Evolutionary conservation across 2,797 vertebrate genomes (phyloP), one percentile per base, ranked within the genome.

Genomic region (Helostoma temminkii): DNA sequence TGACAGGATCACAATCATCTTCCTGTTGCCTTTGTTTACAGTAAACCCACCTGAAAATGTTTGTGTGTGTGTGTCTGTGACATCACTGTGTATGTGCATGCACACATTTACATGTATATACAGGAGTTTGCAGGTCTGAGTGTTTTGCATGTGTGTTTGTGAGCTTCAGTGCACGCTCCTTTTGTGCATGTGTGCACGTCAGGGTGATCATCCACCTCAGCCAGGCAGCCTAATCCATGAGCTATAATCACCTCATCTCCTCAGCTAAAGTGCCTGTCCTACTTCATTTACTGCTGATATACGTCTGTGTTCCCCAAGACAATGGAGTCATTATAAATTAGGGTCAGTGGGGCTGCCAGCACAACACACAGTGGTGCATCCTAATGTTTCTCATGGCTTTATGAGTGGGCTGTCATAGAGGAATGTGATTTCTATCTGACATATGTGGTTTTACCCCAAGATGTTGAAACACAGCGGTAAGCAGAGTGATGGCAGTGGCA

Each of bases 241-340:
- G 83, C 80, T 72, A 74, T 90, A 89, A 91, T 93, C 87, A 83
- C 85, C 82, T 92, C 83, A 86, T 91, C 85, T 90, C 80, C 78
- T 59, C 72, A 42, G 84, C 74, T 83, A 71, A 87, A 82, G 84
- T 83, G 86, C 77, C 88, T 92, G 90, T 91, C 85, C 87, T 80
- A 74, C 86, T 89, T 91, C 82, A 87, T 90, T 89, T 90, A 66
- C 61, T 76, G 71, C 80, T 78, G 75, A 85, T 85, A 72, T 76
- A 85, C 59, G 81, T 85, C 85, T 85, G 83, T 81, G 80, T 83
- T 87, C 70, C 54, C 74, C 83, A 74, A 88, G 80, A 93, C 90
- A 90, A 90, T 88, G 75, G 64, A 86, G 83, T 83, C 81, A 65
- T 93, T 91, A 86, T 89, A 76, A 88, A 92, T 91, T 80, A 85